phyloP scores from a whole-genome alignment of 2,888 invertebrate species.

The Ypsolopha scabrella region DNA sequence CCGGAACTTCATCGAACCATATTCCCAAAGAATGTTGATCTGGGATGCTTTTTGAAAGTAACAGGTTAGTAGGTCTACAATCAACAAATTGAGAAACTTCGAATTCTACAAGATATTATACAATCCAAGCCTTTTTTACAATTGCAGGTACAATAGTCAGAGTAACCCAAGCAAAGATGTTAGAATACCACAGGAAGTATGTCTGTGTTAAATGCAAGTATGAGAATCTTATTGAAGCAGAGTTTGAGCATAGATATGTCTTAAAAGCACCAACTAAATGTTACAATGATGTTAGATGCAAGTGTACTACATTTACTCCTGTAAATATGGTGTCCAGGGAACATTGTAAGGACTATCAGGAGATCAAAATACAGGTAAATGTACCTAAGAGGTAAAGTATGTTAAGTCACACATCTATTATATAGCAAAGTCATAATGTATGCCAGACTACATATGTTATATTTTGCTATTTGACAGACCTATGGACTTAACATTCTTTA shows the following conservation, averaged over 20 bases:
- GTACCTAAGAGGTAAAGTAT: no score
- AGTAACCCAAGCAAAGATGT: conserved; percentile 79
- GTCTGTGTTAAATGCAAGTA: conserved; percentile 83
- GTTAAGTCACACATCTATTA: no score
- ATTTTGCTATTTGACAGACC: no score
- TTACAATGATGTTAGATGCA: conserved; percentile 62
- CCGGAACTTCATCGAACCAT: conserved; percentile 74
- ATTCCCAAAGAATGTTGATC: conserved; percentile 78
- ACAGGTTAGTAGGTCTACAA: conserved; percentile 60
- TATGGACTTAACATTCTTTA: no score
- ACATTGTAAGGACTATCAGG: conserved; percentile 85
- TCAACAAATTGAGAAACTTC: background rate
- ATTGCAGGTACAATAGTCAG: conserved; percentile 81
- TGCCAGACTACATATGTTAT: no score
- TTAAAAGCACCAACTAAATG: conserved; percentile 70
- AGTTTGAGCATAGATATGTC: conserved; percentile 75
- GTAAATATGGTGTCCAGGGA: conserved; percentile 69
- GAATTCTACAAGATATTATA: no score
- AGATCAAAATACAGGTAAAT: conserved; percentile 82
- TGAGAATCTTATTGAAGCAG: conserved; percentile 74
- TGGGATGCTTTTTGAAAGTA: conserved; percentile 79
- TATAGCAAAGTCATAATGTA: no score
- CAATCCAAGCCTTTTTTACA: background rate
- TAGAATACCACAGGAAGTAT: conserved; percentile 81
- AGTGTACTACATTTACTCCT: conserved; percentile 64